These are phyloP conservation scores for Calonectris borealis DNA, from an alignment of 2,113 vertebrate genomes.

Conservation along the genomic window DNA sequence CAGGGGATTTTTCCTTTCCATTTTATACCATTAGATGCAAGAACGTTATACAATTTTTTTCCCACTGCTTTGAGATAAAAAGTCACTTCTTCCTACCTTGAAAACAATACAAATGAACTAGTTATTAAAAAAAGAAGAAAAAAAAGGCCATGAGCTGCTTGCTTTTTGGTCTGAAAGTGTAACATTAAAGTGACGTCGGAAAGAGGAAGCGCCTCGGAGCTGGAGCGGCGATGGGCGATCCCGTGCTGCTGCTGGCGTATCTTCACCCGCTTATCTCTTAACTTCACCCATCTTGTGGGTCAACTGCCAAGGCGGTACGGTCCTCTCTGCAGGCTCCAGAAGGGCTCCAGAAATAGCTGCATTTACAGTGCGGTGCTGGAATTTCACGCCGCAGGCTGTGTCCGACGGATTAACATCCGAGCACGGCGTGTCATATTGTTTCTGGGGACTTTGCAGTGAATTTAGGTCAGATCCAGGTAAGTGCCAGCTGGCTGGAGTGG, in stretches of 20 bases:
- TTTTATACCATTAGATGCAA: neutral
- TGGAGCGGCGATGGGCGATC: rapidly evolving
- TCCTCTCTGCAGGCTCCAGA: neutral
- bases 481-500: neutral
- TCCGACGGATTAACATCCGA: neutral
- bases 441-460: neutral
- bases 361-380: rapidly evolving
- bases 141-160: neutral
- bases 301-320: neutral
- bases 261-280: neutral
- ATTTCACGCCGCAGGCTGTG: rapidly evolving
- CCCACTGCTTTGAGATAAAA: neutral
- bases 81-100: neutral
- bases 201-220: neutral
- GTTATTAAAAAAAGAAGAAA: too few species aligned
- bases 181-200: neutral
- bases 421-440: rapidly evolving
- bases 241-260: rapidly evolving
- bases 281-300: neutral
- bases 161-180: neutral
- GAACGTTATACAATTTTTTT: neutral
- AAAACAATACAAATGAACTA: neutral
- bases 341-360: neutral
- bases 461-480: neutral
- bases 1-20: neutral